A percentile compares a stretch with the other conserved stretches of the same genome.
These are phyloP conservation scores for Melanotaenia nigrans DNA, from an alignment of 2,797 vertebrate genomes.

Conservation along the genomic window DNA sequence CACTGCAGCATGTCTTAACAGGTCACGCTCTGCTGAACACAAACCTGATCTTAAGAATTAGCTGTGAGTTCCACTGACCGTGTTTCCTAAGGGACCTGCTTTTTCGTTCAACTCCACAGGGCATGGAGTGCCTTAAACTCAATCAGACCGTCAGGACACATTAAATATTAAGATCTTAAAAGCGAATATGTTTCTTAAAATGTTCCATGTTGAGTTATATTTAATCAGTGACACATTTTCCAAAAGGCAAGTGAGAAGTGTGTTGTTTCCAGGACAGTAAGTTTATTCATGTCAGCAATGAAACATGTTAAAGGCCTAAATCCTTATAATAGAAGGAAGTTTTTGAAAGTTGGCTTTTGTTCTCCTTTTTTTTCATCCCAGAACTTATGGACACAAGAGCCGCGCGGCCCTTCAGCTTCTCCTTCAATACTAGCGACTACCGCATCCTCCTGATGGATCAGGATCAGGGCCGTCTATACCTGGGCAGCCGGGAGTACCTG, in stretches of 20 bases:
- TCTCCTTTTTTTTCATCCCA: constrained; percentile 55
- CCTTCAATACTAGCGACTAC: constrained; percentile 90
- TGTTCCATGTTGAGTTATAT: constrained; percentile 71
- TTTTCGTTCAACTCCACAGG: constrained; percentile 52
- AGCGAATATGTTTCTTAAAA: constrained; percentile 78
- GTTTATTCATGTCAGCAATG: constrained; percentile 56
- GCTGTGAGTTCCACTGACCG: constrained; percentile 71
- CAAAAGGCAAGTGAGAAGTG: constrained; percentile 40
- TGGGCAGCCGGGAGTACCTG: constrained; percentile 89
- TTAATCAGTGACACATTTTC: constrained; percentile 76
- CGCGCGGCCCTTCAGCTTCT: constrained; percentile 86
- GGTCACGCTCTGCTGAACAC: constrained; percentile 73
- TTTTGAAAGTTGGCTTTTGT: constrained; percentile 26
- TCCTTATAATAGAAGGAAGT: constrained; percentile 19
- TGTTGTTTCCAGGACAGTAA: constrained; percentile 45
- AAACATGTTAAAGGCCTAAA: constrained; percentile 56
- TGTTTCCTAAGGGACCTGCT: constrained; percentile 64
- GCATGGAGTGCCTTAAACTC: constrained; percentile 64
- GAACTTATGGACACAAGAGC: constrained; percentile 88
- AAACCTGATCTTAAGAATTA: constrained; percentile 72
- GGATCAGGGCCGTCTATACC: constrained; percentile 89
- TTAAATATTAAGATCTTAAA: constrained; percentile 84
- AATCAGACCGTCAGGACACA: constrained; percentile 71
- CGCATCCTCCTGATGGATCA: constrained; percentile 88
- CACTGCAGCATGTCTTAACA: constrained; percentile 71